Evolutionary conservation across 2,113 vertebrate species (phyloP), one percentile per base, ranked within the genome.

Genomic region (Gasterosteus aculeatus): DNA sequence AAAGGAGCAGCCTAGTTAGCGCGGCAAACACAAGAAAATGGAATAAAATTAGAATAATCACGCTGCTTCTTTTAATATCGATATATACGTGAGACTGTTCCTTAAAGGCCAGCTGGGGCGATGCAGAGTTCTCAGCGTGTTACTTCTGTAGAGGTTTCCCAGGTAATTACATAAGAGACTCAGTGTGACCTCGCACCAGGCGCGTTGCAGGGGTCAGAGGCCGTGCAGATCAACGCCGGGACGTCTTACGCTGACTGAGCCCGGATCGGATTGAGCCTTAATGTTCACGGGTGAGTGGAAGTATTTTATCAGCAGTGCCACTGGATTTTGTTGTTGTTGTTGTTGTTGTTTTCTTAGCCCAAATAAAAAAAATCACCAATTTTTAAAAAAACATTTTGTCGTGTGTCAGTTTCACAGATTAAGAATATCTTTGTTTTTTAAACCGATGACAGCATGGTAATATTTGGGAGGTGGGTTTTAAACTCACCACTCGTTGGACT

Each of bases 401-500:
- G 3, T 42, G 31, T 41, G 16, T 29, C 2, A 58, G 19, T 57
- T 41, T 74, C 7, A 56, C 19, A 8, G 7, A 22, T 26, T 14
- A 19, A 47, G 4, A 26, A 5, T 16, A 6, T 2, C 5, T 10
- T 67, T 3, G 39, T 31, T n/a, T 38, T 38, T 38, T 26, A n/a
- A 57, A 3, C 3, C 38, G 7, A 59, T 49, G 4, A 44, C 5
- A 64, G 1, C 19, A 26, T 11, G 41, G 19, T 60, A 10, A 26
- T 33, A 47, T 69, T 46, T 61, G 11, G 19, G 15, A 10, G 18
- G 31, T 14, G 16, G 18, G 38, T 39, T 22, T 69, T 58, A 4
- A 58, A 88, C 97, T 98, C 95, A 99, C 98, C 98, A 99, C 90
- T 98, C 98, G 81, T 90, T 95, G 73, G 97, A 98, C 92, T 99